Percentiles rank a stretch among this genome's conserved stretches.
phyloP scores from a whole-genome alignment of 2,797 vertebrate genomes.

The Cyclopterus lumpus region DNA sequence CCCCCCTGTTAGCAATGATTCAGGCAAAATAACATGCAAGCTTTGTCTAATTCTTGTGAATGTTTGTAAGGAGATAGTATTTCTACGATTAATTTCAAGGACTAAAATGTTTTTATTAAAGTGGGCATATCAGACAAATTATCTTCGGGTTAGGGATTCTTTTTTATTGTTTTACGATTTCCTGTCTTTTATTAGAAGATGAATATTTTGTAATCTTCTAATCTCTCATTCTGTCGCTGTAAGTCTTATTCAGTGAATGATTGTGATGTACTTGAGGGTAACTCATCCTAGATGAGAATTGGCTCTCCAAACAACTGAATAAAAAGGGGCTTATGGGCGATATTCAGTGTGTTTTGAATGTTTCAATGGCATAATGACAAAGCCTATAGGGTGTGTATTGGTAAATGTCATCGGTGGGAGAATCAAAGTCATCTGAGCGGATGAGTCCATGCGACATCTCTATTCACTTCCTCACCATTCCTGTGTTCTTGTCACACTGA shows the following conservation, averaged over 20 bases:
- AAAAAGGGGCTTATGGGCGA: constrained; percentile 32
- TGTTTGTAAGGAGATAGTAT: not conserved
- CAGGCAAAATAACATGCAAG: constrained; percentile 29
- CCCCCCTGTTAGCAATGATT: constrained; percentile 10
- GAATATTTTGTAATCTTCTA: not conserved
- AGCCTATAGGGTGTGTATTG: constrained; percentile 59
- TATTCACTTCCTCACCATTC: constrained; percentile 54
- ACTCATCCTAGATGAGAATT: constrained; percentile 7
- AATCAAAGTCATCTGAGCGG: constrained; percentile 75
- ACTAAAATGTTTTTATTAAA: not conserved
- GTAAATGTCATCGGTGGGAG: constrained; percentile 72
- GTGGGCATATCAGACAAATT: not conserved
- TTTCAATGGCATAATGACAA: constrained; percentile 57
- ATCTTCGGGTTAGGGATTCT: not conserved
- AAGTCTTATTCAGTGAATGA: not conserved
- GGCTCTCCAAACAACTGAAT: not conserved
- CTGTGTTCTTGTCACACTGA: constrained; percentile 54
- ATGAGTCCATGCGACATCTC: constrained; percentile 70
- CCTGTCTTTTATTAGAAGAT: not conserved
- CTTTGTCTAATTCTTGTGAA: constrained; percentile 3
- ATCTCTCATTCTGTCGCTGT: not conserved
- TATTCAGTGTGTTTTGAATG: constrained; percentile 43
- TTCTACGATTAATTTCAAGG: not conserved
- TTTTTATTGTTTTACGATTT: not conserved
- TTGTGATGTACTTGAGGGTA: constrained; percentile 12